Evolutionary conservation across 2,888 invertebrate species (phyloP), one percentile per base, ranked within the genome.

Genomic region (Caenorhabditis doughertyi): DNA sequence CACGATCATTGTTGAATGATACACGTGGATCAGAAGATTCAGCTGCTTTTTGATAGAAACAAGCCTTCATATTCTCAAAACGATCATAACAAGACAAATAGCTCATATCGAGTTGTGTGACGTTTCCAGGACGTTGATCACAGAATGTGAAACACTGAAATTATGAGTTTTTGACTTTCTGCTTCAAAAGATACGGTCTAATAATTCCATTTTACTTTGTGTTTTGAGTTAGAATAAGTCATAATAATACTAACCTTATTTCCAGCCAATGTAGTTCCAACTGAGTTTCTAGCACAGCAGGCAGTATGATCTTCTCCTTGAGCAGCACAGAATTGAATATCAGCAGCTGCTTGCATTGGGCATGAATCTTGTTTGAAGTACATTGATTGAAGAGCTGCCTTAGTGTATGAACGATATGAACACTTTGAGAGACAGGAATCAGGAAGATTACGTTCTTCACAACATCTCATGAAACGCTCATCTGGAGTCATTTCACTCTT

Each of bases 321-420:
- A 18, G 89, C 89, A 25, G 89, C 89, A 72, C 90, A 91, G 82
- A 81, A 90, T 32, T 91, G 91, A 68, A 90, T 89, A 64, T 91
- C 90, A 42, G 90, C 87, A 18, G 90, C 90, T 2, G 90, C 90
- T 79, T 90, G 90, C 89, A 90, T 89, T 47, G 90, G 90, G 64
- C 90, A 90, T n/a, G 79, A 44, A 81, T 90, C 91, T 53, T 86
- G 85, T 56, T 91, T 90, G 88, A 90, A 90, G 84, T 91, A 90
- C 90, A 90, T 90, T 53, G 90, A 85, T 81, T 90, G 90, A 29
- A 90, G 88, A 27, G 89, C 86, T 25, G 88, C 81, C 27, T 89
- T 85, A 47, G 89, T 90, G 77, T 90, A 91, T 8, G 89, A 84
- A 16, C 82, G 68, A 85, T 86, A 91, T 4, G 83, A 82, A 86